Evolutionary conservation across 2,797 vertebrate species (phyloP), one percentile per base, ranked within the genome.

Genomic region (Leptatherina wallacei): DNA sequence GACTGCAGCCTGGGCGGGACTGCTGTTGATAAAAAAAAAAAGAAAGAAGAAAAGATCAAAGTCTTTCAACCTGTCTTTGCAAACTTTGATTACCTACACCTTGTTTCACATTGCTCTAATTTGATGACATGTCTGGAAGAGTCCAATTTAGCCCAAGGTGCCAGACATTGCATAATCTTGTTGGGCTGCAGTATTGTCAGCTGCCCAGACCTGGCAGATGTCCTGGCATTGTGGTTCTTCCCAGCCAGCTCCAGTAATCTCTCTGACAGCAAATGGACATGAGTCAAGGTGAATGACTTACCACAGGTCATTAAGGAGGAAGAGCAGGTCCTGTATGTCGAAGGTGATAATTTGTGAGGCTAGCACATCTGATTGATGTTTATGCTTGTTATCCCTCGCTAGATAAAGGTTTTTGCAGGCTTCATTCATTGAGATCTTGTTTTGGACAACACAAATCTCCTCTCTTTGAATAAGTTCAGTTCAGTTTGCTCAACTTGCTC

Each of bases 301-400:
- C 78, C 73, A 59, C 84, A 75, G 55, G 68, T 65, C 80, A 88
- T 86, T 87, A 74, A 54, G 65, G 52, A 79, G 57, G 61, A 71
- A 66, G 80, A 83, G 33, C 49, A 51, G 54, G 67, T 80, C 71
- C 75, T 78, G 73, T 83, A 75, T 80, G 82, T 79, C 62, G 60
- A 65, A 77, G 77, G 90, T 65, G 87, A 83, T 92, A 89, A 92
- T 91, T 86, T 87, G 89, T 60, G 76, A 86, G 78, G 61, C 67
- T 32, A 76, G 62, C 69, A 65, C 59, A 73, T 70, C 76, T 88
- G 84, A 90, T 57, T 84, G 83, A 89, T 79, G 77, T 76, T 55
- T 69, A 42, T 71, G 63, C 76, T 84, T 2, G 40, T 81, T 78
- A 82, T 80, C 56, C 44, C 35, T 27, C 1, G 1, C 58, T 61